Evolutionary conservation across 2,113 vertebrate genomes (phyloP).

Genomic region (Hippocampus barbouri): DNA sequence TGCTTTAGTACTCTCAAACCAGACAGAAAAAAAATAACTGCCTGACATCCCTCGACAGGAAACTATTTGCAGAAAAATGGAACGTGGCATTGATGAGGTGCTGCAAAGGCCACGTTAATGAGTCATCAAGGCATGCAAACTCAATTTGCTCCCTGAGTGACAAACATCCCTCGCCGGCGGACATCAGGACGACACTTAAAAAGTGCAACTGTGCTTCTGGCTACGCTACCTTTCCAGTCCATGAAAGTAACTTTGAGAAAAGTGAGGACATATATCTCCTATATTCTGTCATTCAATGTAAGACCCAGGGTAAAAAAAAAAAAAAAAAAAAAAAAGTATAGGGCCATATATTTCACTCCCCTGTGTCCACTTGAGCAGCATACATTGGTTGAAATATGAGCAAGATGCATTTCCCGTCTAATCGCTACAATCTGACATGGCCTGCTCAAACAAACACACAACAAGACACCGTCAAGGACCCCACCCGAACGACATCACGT

Average conservation of each 20-base stretch:
- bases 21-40: slow-evolving; percentile 7
- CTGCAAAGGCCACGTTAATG: slow-evolving; percentile 58
- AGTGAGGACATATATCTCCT: slow-evolving; percentile 3
- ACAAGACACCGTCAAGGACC: slow-evolving; percentile 9
- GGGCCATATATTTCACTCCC: slow-evolving; percentile 1
- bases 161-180: slow-evolving; percentile 59
- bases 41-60: slow-evolving; percentile 27
- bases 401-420: slow-evolving; percentile 28
- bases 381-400: slow-evolving; percentile 34
- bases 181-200: slow-evolving; percentile 56
- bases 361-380: slow-evolving; percentile 17
- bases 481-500: slow-evolving; percentile 29
- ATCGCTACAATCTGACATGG: neutral
- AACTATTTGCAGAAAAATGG: slow-evolving; percentile 33
- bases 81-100: slow-evolving; percentile 46
- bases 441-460: slow-evolving; percentile 24
- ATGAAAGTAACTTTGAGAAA: slow-evolving; percentile 25
- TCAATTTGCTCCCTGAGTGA: slow-evolving; percentile 63
- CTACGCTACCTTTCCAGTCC: slow-evolving; percentile 34
- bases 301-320: neutral
- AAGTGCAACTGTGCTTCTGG: slow-evolving; percentile 34
- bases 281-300: slow-evolving; percentile 19
- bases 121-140: slow-evolving; percentile 65
- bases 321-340: neutral
- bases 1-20: slow-evolving; percentile 21